A percentile compares a stretch with the other conserved stretches of the same genome.
Evolutionary conservation across 1,140 invertebrate genomes (phyloP).

Genomic region (Branchinecta lynchi): DNA sequence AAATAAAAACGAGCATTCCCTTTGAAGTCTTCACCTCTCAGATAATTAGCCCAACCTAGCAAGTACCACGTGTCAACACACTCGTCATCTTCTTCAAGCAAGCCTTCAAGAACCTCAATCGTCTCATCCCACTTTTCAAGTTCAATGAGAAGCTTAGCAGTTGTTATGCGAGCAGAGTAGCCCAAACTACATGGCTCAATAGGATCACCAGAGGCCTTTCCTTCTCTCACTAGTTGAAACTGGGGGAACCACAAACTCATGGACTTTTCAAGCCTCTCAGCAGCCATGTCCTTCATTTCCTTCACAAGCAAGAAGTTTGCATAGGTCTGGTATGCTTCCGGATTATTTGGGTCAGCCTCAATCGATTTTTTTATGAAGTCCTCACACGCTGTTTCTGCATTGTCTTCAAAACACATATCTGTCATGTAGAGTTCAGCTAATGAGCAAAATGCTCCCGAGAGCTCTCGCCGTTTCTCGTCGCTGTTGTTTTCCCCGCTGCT

Average conservation of each 20-base stretch:
- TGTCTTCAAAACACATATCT: not conserved
- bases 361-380: not conserved
- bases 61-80: not conserved
- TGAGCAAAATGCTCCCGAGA: not conserved
- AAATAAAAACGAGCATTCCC: constrained; percentile 2
- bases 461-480: not conserved
- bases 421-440: constrained; percentile 3
- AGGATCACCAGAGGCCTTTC: not conserved
- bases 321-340: not conserved
- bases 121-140: not conserved
- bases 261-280: not conserved
- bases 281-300: not conserved
- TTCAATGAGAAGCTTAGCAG: not conserved
- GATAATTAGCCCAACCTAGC: constrained; percentile 8
- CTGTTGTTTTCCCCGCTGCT: not conserved
- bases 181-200: not conserved
- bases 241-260: not conserved
- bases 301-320: constrained; percentile 3
- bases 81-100: not conserved
- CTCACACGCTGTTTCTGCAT: not conserved
- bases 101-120: not conserved
- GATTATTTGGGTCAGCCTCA: not conserved
- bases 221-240: not conserved
- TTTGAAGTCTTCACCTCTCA: not conserved
- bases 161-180: not conserved